phyloP scores from a whole-genome alignment of 2,113 vertebrate species.

The Neolamprologus modestus region DNA sequence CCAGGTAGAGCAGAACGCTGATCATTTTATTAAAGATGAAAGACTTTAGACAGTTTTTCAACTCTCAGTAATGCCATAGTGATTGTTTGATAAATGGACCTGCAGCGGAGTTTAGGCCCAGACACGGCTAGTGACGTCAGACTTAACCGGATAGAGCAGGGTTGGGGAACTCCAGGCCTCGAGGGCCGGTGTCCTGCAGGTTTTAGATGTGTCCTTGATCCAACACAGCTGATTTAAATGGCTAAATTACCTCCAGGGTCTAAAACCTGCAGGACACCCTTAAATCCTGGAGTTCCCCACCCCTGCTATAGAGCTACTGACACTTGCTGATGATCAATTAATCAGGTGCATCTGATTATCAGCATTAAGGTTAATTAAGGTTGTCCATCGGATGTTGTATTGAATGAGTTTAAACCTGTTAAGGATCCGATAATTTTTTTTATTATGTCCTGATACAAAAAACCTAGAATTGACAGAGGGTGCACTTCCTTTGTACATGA shows the following conservation, averaged over 20 bases:
- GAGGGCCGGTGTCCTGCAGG: not conserved
- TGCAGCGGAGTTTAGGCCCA: not conserved
- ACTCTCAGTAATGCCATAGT: not conserved
- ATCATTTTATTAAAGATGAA: not conserved
- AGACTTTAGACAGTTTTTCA: not conserved
- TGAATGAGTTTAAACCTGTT: not conserved
- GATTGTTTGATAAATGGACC: not conserved
- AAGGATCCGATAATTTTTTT: rapidly evolving
- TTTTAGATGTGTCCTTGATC: not conserved
- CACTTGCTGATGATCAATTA: not conserved
- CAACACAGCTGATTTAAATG: not conserved
- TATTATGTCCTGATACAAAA: not conserved
- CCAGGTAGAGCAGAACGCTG: rapidly evolving
- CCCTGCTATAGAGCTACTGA: not conserved
- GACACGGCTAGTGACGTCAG: not conserved
- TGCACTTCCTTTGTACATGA: rapidly evolving
- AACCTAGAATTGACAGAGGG: not conserved
- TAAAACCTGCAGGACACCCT: not conserved
- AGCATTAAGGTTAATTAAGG: not conserved
- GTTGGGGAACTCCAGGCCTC: not conserved
- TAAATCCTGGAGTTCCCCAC: not conserved
- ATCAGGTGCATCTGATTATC: not conserved
- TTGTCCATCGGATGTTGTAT: not conserved
- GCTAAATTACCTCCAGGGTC: not conserved
- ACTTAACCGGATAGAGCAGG: not conserved